These are phyloP conservation scores for Cyclina sinensis DNA, from an alignment of 1,140 invertebrate genomes.

Conservation along the genomic window DNA sequence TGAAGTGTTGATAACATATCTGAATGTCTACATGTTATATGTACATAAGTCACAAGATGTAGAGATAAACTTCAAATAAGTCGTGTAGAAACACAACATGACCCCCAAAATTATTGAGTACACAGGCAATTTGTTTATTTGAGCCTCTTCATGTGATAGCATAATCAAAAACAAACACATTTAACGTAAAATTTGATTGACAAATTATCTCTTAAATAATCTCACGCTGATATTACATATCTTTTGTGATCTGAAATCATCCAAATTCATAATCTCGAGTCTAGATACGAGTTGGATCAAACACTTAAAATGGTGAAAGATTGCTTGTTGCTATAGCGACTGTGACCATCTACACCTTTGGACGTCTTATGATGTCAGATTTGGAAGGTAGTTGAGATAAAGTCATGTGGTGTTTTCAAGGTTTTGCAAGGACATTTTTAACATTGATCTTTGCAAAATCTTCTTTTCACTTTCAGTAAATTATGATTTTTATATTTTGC, in stretches of 20 bases:
- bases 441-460: background rate
- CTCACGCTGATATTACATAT: slow-evolving; percentile 39
- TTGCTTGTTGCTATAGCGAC: slow-evolving; percentile 49
- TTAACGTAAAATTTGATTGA: slow-evolving; percentile 53
- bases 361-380: slow-evolving; percentile 38
- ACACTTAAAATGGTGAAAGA: slow-evolving; percentile 43
- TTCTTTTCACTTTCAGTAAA: background rate
- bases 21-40: background rate
- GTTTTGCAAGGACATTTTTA: background rate
- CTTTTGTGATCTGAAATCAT: slow-evolving; percentile 24
- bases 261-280: slow-evolving; percentile 39
- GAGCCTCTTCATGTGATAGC: slow-evolving; percentile 26
- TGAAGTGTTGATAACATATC: slow-evolving; percentile 20
- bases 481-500: no score
- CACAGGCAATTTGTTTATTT: slow-evolving; percentile 47
- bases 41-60: slow-evolving; percentile 16
- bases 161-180: slow-evolving; percentile 39
- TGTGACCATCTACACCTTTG: slow-evolving; percentile 41
- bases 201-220: slow-evolving; percentile 43
- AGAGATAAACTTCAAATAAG: background rate
- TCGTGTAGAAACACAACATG: slow-evolving; percentile 22
- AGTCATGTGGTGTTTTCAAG: slow-evolving; percentile 15
- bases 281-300: slow-evolving; percentile 21
- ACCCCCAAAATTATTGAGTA: slow-evolving; percentile 20
- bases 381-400: slow-evolving; percentile 37